phyloP scores from a whole-genome alignment of 37 sponge, comb jelly and placozoan genomes.

The Haliclona indistincta region DNA sequence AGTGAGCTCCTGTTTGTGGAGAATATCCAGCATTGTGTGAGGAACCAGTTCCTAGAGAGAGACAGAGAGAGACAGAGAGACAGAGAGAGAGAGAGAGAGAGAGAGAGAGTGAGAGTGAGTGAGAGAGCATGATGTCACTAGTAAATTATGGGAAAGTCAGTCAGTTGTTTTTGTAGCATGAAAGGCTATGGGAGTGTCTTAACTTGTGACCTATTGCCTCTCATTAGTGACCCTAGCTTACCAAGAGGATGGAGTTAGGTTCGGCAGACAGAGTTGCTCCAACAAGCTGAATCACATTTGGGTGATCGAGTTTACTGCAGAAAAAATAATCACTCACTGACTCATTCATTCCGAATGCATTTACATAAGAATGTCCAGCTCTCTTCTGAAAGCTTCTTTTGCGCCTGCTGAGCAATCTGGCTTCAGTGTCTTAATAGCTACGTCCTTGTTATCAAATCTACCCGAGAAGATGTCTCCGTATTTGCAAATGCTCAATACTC shows the following conservation, averaged over 20 bases:
- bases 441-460: constrained; percentile 52
- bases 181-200: too few species aligned
- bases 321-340: neutral
- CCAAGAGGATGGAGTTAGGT: constrained; percentile 67
- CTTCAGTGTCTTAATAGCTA: constrained; percentile 77
- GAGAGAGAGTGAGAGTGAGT: neutral
- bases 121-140: neutral
- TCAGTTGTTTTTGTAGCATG: too few species aligned
- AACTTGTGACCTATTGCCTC: too few species aligned
- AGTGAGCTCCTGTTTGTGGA: constrained; percentile 49
- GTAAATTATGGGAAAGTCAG: neutral
- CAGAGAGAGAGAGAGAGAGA: neutral
- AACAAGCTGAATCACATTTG: constrained; percentile 53
- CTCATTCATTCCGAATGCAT: neutral
- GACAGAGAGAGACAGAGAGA: constrained; percentile 1
- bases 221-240: constrained; percentile 13
- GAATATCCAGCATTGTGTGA: constrained; percentile 51
- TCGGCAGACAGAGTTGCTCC: constrained; percentile 71
- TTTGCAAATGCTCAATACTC: constrained; percentile 58
- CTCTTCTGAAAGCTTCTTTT: constrained; percentile 61
- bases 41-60: constrained; percentile 68
- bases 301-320: constrained; percentile 64
- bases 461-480: constrained; percentile 80
- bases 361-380: constrained; percentile 82
- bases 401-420: constrained; percentile 65